Evolutionary conservation across 2,797 vertebrate species (phyloP), one percentile per base, ranked within the genome.

Genomic region (Bovichtus variegatus): DNA sequence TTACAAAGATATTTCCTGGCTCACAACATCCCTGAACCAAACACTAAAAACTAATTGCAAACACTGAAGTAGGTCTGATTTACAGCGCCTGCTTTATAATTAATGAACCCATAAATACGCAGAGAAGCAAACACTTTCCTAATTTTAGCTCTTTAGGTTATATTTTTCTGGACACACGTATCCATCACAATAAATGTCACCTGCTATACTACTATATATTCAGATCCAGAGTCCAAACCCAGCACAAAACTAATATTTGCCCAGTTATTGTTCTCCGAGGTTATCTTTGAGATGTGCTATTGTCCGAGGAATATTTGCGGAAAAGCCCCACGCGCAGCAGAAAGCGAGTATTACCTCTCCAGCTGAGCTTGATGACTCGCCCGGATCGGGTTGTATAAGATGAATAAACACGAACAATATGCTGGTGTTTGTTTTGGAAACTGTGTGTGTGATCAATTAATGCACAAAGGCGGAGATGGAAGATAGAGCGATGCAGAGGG

Each of bases 191-290:
- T 85, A 76, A 91, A 89, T 64, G 46, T 84, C 70, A 58, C 3
- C 7, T 34, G 49, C 55, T 58, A 68, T 66, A 58, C 19, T 43
- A 34, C 34, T 1, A 2, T n/a, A 62, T 41, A 63, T 36, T 57
- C 11, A 57, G 43, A 67, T 61, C 40, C 23, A 70, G 40, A 69
- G 40, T 73, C 27, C 40, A 25, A 8, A 54, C 38, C 21, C 21
- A 47, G 11, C 53, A 44, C 65, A 59, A 75, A 87, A 80, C 87
- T 71, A 93, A 93, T 93, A 92, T 94, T 93, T 93, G 74, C 31
- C 82, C 38, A 74, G 86, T 89, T 87, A 91, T 91, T 92, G 78
- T 84, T 70, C 70, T 55, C 50, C 16, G 3, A 8, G 49, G 38
- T 84, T 88, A 88, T 83, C 80, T 82, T 44, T 81, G 47, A 70